Evolutionary conservation across 2,113 vertebrate genomes (phyloP), one percentile per base, ranked within the genome.

Genomic region (Trochalopteron elliotii): DNA sequence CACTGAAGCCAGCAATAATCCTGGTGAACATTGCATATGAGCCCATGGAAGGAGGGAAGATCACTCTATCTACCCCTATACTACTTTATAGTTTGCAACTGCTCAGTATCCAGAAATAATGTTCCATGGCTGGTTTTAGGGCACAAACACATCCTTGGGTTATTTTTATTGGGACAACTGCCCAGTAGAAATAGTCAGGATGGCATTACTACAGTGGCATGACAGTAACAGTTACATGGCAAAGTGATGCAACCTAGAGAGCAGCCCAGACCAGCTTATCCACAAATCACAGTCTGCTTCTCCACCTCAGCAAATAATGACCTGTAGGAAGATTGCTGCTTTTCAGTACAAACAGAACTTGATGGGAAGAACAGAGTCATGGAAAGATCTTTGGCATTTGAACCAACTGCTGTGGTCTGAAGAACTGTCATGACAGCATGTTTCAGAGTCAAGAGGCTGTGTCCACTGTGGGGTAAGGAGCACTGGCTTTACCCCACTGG

Each of bases 351-450:
- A 44, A 42, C 7, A 53, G 39, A 78, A 24, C 1, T 0, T 53
- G 21, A 28, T 2, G 0, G 47, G 42, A 61, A 74, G 56, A 81
- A 49, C 19, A 85, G 18, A 64, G 14, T 20, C 12, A 27, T 31
- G n/a, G 35, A 25, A 89, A 79, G 33, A 68, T 35, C 47, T 75
- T 28, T 52, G 61, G 35, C 30, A 88, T 67, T 28, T 90, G 39
- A 75, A 60, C 12, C 16, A 88, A 40, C 11, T 47, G 67, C 70
- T 83, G 7, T 3, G 0, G 42, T 53, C 40, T 71, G 40, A 87
- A 88, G 21, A 83, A 76, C 40, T 64, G 39, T 4, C 4, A 85
- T 9, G 15, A 85, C 13, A 45, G 24, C 40, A 53, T 0, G 0
- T 83, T 77, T 24, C 59, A 74, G 55, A 61, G 55, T 61, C 75